Evolutionary conservation across 2,888 invertebrate genomes (phyloP).

Genomic region (Nesidiocoris tenuis): DNA sequence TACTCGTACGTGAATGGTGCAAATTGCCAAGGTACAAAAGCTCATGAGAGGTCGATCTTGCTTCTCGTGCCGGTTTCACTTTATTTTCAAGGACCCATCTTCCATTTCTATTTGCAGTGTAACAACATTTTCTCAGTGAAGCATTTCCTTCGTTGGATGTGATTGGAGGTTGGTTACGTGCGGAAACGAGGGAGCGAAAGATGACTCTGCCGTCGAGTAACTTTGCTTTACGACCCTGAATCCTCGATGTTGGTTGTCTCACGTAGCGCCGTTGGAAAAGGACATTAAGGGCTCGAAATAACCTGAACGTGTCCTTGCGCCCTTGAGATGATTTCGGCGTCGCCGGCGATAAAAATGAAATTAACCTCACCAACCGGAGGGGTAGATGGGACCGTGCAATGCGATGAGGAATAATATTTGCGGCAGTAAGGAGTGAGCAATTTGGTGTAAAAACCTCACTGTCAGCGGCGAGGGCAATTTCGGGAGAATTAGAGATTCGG

Average conservation of each 20-base stretch:
- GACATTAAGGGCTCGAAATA: constrained; percentile 22
- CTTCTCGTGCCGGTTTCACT: neutral
- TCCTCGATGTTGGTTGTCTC: neutral
- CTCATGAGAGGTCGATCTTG: too few species aligned
- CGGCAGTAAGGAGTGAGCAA: neutral
- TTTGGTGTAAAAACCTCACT: neutral
- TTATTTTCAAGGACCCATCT: neutral
- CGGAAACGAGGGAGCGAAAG: neutral
- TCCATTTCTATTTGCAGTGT: neutral
- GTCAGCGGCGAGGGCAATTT: neutral
- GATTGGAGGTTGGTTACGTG: neutral
- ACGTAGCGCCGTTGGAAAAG: neutral
- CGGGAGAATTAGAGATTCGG: neutral
- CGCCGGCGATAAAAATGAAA: constrained; percentile 29
- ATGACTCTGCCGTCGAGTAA: neutral
- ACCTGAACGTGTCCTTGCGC: constrained; percentile 28
- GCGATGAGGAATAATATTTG: neutral
- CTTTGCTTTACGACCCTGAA: neutral
- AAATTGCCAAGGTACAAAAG: too few species aligned
- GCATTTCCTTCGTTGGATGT: neutral
- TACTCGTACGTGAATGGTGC: too few species aligned
- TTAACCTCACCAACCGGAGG: constrained; percentile 12
- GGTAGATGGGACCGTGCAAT: neutral
- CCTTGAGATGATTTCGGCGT: constrained; percentile 26
- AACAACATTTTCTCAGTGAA: neutral